Conservation (phyloP, 2,113 vertebrate genomes). For the Procapra przewalskii region DNA sequence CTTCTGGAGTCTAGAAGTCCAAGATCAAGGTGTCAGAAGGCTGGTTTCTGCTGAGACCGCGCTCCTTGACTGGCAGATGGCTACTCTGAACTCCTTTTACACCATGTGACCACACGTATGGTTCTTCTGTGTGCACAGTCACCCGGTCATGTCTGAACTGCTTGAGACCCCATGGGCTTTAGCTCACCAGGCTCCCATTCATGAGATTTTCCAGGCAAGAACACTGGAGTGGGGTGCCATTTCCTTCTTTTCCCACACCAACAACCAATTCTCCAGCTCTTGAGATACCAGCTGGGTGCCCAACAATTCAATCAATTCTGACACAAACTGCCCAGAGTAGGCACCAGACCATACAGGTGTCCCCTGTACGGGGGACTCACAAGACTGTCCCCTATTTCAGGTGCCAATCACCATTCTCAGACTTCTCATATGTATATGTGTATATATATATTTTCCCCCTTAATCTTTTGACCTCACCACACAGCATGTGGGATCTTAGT, state of each 20-base stretch:
- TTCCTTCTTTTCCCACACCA: background rate
- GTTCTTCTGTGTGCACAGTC: background rate
- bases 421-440: rapidly evolving
- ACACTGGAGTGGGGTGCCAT: background rate
- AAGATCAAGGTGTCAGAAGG: background rate
- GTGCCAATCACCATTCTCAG: background rate
- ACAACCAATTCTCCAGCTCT: background rate
- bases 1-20: background rate
- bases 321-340: background rate
- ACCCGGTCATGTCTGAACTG: background rate
- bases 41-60: background rate
- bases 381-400: background rate
- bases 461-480: background rate
- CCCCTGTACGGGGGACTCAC: too few species aligned
- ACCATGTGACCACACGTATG: background rate
- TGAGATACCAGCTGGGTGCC: background rate
- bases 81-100: background rate
- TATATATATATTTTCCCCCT: rapidly evolving
- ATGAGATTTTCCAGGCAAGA: background rate
- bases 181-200: background rate
- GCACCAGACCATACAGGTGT: background rate
- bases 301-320: background rate
- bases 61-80: background rate
- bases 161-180: background rate
- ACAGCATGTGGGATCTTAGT: background rate